Evolutionary conservation across 2,797 vertebrate genomes (phyloP), one percentile per base, ranked within the genome.

Genomic region (Valencia hispanica): DNA sequence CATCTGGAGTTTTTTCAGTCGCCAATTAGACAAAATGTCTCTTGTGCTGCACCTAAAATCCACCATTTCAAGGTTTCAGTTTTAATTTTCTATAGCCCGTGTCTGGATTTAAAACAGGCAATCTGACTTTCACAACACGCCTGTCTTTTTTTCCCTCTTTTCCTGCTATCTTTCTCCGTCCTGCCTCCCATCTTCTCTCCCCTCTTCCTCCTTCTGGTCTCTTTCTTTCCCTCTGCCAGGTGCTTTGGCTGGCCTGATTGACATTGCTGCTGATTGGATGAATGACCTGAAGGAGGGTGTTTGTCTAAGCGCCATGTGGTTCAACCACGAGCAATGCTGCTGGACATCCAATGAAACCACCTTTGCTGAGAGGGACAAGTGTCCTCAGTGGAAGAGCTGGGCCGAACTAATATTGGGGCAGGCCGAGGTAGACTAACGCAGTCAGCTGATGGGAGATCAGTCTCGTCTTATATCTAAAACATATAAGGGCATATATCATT

Each of bases 261-360:
- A 99, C 92, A 99, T 99, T 70, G 98, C 97, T 77, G 97, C 98
- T 34, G 98, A 99, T 82, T 99, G 98, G 98, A 95, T 99, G 98
- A 98, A 97, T 73, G 98, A 99, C 93, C 94, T 99, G 69, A 99
- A 99, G 94, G 98, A 99, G 93, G 98, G 98, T 51, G 96, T 99
- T 89, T 99, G 98, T 87, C 96, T 99, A 81, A 96, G 96, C 77
- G 97, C 97, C 36, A 93, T 99, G 94, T 99, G 98, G 98, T 99
- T 97, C 92, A 99, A 99, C 92, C 98, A 99, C 18, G 98, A 99
- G 80, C 98, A 99, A 92, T 99, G 98, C 87, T 99, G 98, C 91
- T 99, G 98, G 98, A 97, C 96, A 51, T 99, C 98, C 80, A 98
- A 98, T 75, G 97, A 99, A 88, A 96, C 97, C 59, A 99, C 98